phyloP scores from a whole-genome alignment of 2,113 vertebrate species.

The Melanerpes aurifrons region DNA sequence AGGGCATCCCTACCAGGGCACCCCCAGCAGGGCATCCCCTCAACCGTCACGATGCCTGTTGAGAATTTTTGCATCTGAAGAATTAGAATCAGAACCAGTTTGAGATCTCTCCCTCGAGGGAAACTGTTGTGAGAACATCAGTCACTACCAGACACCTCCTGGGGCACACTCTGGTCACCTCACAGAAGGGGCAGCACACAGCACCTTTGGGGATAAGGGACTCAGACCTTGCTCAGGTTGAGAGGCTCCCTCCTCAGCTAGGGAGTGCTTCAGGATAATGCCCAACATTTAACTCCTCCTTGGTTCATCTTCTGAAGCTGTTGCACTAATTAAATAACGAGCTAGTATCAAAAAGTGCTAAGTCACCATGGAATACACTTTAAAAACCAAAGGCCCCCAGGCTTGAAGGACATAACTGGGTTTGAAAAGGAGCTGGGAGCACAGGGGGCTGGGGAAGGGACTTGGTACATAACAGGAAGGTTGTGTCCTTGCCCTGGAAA shows the following conservation, averaged over 20 bases:
- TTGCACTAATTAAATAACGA: slow-evolving; percentile 63
- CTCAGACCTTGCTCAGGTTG: background rate
- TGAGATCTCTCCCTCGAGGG: background rate
- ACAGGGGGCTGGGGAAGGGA: slow-evolving; percentile 26
- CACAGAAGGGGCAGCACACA: background rate
- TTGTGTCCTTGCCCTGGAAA: slow-evolving; percentile 49
- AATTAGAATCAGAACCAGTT: background rate
- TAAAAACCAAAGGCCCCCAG: background rate
- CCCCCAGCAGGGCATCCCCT: background rate
- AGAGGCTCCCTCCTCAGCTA: background rate
- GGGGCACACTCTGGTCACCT: background rate
- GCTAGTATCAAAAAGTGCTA: slow-evolving; percentile 75
- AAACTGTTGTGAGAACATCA: background rate
- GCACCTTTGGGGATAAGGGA: background rate
- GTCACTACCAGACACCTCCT: background rate
- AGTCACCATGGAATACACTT: slow-evolving; percentile 58
- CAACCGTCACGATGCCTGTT: background rate
- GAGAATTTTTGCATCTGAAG: background rate
- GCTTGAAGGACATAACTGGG: slow-evolving; percentile 36
- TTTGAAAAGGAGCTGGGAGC: slow-evolving; percentile 43
- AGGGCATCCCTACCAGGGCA: too few species aligned
- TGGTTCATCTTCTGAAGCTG: slow-evolving; percentile 53
- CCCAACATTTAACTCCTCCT: slow-evolving; percentile 57
- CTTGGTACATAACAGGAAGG: slow-evolving; percentile 27
- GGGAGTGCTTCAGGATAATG: slow-evolving; percentile 45